Percentiles rank a stretch among this genome's conserved stretches.
Evolutionary conservation across 2,797 vertebrate genomes (phyloP).

Genomic region (Eupleurogrammus muticus): DNA sequence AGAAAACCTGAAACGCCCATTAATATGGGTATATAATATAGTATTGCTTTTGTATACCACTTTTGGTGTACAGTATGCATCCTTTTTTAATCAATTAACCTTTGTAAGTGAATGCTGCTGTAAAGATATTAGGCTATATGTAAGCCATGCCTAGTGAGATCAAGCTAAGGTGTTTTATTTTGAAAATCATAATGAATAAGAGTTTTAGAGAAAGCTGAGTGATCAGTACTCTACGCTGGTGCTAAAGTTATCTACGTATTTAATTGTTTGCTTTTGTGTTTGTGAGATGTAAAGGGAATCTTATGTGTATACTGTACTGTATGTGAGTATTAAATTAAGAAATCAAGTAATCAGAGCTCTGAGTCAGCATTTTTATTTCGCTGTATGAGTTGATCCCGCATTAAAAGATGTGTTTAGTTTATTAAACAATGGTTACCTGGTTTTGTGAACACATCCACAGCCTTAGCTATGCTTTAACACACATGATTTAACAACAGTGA

Average conservation of each 20-base stretch:
- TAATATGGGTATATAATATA: constrained; percentile 73
- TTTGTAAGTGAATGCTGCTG: constrained; percentile 85
- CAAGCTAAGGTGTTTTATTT: constrained; percentile 73
- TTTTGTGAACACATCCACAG: constrained; percentile 34
- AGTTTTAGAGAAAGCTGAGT: constrained; percentile 74
- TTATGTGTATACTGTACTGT: constrained; percentile 78
- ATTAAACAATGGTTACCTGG: not conserved
- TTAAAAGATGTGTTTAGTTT: not conserved
- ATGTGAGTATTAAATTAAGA: constrained; percentile 84
- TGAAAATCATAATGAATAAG: constrained; percentile 67
- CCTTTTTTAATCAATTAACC: constrained; percentile 75
- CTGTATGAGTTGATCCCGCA: not conserved
- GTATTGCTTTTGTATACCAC: constrained; percentile 73
- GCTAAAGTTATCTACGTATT: constrained; percentile 83
- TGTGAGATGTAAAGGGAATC: constrained; percentile 82
- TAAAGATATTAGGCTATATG: constrained; percentile 69
- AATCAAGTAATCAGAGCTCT: constrained; percentile 51
- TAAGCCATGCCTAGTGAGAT: constrained; percentile 78
- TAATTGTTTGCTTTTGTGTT: constrained; percentile 86
- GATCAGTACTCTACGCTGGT: constrained; percentile 79
- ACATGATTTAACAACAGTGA: constrained; percentile 55
- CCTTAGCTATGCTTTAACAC: constrained; percentile 43
- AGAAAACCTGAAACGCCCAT: constrained; percentile 49
- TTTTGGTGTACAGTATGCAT: constrained; percentile 75
- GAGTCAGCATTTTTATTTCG: constrained; percentile 12